Evolutionary conservation across 2,797 vertebrate species (phyloP).

Genomic region (Synaphobranchus kaupii): DNA sequence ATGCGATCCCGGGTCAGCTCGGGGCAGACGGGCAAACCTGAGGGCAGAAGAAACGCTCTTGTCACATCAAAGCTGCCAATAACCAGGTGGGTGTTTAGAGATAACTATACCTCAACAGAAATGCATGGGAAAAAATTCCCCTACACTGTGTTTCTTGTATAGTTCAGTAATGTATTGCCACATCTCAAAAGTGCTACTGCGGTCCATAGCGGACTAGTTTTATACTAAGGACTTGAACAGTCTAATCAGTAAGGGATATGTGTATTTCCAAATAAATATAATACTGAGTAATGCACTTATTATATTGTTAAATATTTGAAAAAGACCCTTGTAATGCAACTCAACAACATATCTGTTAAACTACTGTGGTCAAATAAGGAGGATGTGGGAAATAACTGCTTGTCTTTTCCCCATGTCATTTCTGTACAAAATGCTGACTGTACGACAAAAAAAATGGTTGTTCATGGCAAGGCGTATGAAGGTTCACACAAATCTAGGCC

Average conservation of each 20-base stretch:
- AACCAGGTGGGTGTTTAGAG: neutral
- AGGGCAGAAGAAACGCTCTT: neutral
- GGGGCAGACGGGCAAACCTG: slow-evolving; percentile 92
- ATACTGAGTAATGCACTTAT: neutral
- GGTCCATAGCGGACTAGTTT: neutral
- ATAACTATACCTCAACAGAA: neutral
- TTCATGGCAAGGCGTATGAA: neutral
- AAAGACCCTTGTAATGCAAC: neutral
- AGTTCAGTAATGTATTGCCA: too few species aligned
- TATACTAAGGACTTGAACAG: neutral
- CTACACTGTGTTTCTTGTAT: too few species aligned
- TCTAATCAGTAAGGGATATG: neutral
- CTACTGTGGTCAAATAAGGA: neutral
- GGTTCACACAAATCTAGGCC: neutral
- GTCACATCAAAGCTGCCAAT: neutral
- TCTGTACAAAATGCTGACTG: neutral
- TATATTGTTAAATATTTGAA: neutral
- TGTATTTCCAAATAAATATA: neutral
- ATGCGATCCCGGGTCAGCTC: slow-evolving; percentile 93
- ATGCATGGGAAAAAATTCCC: neutral
- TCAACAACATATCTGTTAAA: neutral
- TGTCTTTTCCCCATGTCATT: neutral
- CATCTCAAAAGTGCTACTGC: too few species aligned
- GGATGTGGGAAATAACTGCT: neutral
- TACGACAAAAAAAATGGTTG: neutral